Base-by-base conservation (phyloP, 2,797 vertebrate species). In the Chaetophractus vellerosus region DNA sequence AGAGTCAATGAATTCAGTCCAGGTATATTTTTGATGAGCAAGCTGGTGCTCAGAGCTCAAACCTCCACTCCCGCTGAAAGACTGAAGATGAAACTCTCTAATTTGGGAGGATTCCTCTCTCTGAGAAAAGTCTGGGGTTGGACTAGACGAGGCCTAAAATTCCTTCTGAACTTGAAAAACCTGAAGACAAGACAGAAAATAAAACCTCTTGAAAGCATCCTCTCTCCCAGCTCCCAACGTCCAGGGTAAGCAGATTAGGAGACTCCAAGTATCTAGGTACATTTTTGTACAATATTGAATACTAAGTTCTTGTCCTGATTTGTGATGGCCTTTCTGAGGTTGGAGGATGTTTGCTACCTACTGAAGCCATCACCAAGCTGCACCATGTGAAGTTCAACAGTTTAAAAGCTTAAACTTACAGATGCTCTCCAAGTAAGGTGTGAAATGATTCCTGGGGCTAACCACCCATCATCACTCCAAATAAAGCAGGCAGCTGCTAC, bases 401-500 rank as follows among this genome's bases (percentile, higher is more conserved):
- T 80, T 74, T 84, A 88, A 92, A 88, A 28, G 16, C 91, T 92
- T 69, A 48, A 76, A 72, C 45, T 41, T 2, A 96, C 72, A 96
- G 63, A 45, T 75, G 21, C 89, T 95, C 71, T 90, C 50, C 48
- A 68, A 78, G 74, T 21, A 94, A 50, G 96, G 93, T n/a, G 26
- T 78, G 95, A 59, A 55, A 71, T 93, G 83, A 94, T 96, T 76
- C 33, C 33, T 78, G 0, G 0, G 61, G 33, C 9, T 31, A 82
- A 18, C 85, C 85, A 95, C 95, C 96, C 57, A 38, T 89, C 76
- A 78, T 79, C 4, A 5, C 38, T 95, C 74, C 0, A 0, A 66
- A 92, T 9, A 87, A 93, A 97, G 69, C 23, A 68, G 97, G 89
- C 86, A 95, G 82, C 88, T 96, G 59, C 11, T n/a, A 76, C n/a